A percentile compares a stretch with the other conserved stretches of the same genome.
Evolutionary conservation across 2,797 vertebrate genomes (phyloP).

Genomic region (Chaetophractus vellerosus): DNA sequence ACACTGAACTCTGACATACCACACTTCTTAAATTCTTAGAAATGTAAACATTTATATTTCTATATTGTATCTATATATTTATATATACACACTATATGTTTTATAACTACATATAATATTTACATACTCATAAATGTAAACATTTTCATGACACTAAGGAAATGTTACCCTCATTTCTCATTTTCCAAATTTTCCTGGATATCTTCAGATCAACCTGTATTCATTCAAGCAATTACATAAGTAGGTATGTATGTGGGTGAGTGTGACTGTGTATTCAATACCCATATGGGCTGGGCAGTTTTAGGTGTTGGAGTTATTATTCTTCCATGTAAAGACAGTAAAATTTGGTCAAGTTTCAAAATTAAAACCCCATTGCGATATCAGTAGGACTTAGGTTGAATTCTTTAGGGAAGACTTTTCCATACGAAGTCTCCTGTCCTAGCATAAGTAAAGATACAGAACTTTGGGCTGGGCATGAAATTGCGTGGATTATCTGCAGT

Average conservation of each 20-base stretch:
- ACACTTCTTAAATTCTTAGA: background rate
- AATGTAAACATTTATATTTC: background rate
- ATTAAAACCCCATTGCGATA: slow-evolving; percentile 22
- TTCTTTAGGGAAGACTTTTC: slow-evolving; percentile 12
- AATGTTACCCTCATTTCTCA: background rate
- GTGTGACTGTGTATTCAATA: background rate
- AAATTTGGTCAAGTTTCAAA: slow-evolving; percentile 52
- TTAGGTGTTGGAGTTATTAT: background rate
- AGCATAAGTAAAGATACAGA: background rate
- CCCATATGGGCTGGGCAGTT: background rate
- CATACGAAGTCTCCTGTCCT: background rate
- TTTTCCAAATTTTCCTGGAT: slow-evolving; percentile 20
- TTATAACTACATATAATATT: no score
- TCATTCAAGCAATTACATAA: background rate
- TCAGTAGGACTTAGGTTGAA: background rate
- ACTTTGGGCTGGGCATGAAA: background rate
- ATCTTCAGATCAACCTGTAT: background rate
- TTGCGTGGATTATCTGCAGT: background rate
- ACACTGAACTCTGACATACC: background rate
- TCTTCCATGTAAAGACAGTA: slow-evolving; percentile 37
- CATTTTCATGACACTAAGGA: slow-evolving; percentile 35
- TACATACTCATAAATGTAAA: background rate
- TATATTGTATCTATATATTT: no score
- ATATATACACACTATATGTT: no score
- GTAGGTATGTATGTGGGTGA: background rate